Conservation (phyloP, 2,888 invertebrate species). For the Eumacrocentrus americanus region DNA sequence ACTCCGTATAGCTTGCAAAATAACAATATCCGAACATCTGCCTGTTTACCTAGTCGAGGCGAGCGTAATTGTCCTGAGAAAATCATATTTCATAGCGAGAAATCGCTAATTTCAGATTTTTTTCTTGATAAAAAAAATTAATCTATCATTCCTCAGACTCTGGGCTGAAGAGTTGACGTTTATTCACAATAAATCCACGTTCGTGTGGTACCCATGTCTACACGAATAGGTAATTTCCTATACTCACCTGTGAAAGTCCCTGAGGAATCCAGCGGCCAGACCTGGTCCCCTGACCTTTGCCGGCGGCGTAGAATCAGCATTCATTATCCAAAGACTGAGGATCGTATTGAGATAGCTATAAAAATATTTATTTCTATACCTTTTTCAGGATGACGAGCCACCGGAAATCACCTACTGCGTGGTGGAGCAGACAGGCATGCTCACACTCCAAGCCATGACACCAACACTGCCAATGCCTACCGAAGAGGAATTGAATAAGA, state of each 20-base stretch:
- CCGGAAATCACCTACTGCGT: constrained; percentile 95
- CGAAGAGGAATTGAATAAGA: constrained; percentile 88
- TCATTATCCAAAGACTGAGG: too few relatives aligned
- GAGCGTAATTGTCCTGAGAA: too few relatives aligned
- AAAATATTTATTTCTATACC: constrained; percentile 38
- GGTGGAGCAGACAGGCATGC: constrained; percentile 85
- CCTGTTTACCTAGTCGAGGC: too few relatives aligned
- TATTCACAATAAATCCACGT: constrained; percentile 41
- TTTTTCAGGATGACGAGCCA: constrained; percentile 86
- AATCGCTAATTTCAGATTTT: too few relatives aligned
- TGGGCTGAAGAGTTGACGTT: constrained; percentile 18
- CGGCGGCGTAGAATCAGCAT: constrained; percentile 34
- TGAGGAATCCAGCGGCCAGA: constrained; percentile 51
- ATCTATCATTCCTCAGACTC: neutral
- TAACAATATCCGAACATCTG: constrained; percentile 1
- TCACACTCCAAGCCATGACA: constrained; percentile 86
- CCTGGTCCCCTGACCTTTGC: constrained; percentile 54
- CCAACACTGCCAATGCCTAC: constrained; percentile 94
- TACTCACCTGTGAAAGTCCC: constrained; percentile 60
- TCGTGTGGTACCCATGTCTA: constrained; percentile 24
- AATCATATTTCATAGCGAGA: too few relatives aligned
- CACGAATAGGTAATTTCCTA: constrained; percentile 53
- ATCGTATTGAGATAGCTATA: too few relatives aligned
- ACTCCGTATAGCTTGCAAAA: neutral
- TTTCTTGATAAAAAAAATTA: constrained; percentile 10